Evolutionary conservation across 2,888 invertebrate species (phyloP), one percentile per base, ranked within the genome.

Genomic region (Agrochola lota): DNA sequence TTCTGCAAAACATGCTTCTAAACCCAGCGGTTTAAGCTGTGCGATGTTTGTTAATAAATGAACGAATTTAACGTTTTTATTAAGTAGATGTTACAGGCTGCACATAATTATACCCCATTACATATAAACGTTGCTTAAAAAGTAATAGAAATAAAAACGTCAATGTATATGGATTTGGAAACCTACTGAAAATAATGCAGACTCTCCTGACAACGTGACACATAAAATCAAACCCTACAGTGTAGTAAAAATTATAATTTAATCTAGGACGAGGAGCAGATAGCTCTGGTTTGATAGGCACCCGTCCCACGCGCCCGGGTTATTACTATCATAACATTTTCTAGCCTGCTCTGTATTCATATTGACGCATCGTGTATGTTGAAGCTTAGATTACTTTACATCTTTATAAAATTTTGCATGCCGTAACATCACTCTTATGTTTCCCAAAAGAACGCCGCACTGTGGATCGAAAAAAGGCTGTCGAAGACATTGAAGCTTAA

Each of bases 301-400:
- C 35, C 30, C 15, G 49, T 43, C 43, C 20, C 64, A 66, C 78
- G 49, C 43, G 3, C 6, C 20, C 17, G 1, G 1, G 2, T 35
- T 80, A 81, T 73, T 72, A 60, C 66, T 49, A 3, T 43, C 60
- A 30, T 73, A 15, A 81, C n/a, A 30, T 60, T 59, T 49, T 62
- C 70, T 62, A 62, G 55, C 60, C 55, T 67, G 62, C 40, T 81
- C 59, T 30, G 77, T 64, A 72, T 81, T 77, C 77, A 77, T 15
- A 57, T 64, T 43, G 59, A 26, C 9, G 40, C 57, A 55, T 20
- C 52, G 30, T 64, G 52, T 49, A 17, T 52, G 11, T 59, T 26
- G 4, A 43, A 49, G n/a, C 30, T 43, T 49, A n/a, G 43, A 64
- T 59, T 30, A 52, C 5, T 30, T 49, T 52, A 40, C n/a, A 30